Conservation (phyloP, 2,113 vertebrate species). For the Pseudorectes ferrugineus region DNA sequence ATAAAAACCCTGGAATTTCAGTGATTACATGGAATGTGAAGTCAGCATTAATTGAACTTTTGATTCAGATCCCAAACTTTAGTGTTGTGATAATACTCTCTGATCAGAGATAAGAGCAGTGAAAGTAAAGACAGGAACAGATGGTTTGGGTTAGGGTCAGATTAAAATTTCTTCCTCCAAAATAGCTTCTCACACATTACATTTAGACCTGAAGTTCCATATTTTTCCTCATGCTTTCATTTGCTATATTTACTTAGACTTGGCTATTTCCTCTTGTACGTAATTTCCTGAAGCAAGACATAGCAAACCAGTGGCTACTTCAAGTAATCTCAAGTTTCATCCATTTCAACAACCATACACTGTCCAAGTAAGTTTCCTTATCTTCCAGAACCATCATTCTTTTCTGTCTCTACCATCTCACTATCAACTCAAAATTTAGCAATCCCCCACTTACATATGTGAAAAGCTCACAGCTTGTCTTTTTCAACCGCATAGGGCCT, state of each 20-base stretch:
- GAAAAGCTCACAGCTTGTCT: not conserved
- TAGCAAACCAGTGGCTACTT: not conserved
- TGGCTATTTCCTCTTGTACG: constrained; percentile 6
- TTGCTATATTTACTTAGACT: not conserved
- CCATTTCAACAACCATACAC: not conserved
- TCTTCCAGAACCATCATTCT: not conserved
- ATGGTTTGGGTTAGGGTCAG: not conserved
- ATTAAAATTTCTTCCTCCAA: constrained; percentile 4
- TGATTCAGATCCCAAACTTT: constrained; percentile 6
- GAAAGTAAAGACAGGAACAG: not conserved
- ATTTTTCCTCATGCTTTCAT: constrained; percentile 14
- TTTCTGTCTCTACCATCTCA: not conserved
- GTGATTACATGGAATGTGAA: not conserved
- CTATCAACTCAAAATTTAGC: not conserved
- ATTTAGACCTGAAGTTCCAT: not conserved
- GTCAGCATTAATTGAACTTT: constrained; percentile 44
- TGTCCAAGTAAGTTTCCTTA: not conserved
- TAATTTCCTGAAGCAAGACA: constrained; percentile 40
- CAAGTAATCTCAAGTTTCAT: not conserved
- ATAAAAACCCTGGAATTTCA: constrained; percentile 11
- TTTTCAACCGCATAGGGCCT: not conserved
- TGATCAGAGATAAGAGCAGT: not conserved
- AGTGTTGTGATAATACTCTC: not conserved
- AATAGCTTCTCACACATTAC: constrained; percentile 15
- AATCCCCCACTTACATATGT: not conserved